Base-by-base conservation (phyloP, 1,140 invertebrate species). In the Hydropsyche tenuis region DNA sequence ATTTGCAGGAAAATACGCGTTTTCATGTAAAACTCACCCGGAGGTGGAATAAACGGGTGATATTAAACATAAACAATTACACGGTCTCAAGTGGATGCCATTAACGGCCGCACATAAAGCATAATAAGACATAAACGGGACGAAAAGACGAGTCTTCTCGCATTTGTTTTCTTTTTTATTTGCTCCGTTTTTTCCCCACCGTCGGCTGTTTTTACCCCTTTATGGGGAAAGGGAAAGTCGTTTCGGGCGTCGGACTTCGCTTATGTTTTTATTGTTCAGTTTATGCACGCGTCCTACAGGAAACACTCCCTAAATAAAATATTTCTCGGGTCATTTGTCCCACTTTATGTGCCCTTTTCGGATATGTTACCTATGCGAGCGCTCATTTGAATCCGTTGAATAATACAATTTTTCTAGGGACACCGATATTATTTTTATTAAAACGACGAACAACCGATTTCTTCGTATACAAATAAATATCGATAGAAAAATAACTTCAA, bases 371-470 rank as follows among this genome's bases (percentile, higher is more conserved):
- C 22, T 48, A 48, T 43, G 6, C 45, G 56, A 60, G 42, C 16
- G 27, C 51, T 70, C 68, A 60, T 70, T 70, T 70, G 68, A 70
- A 70, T 53, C 68, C 68, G 45, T 70, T 70, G 68, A 70, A 70
- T 70, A 70, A 70, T 56, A 70, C 68, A 70, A 45, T 56, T 56
- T 25, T 20, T 18, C 20, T 18, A 53, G 7, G 48, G 48, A 46
- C 45, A 46, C 48, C 1, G 9, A 16, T 53, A 3, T 37, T 37
- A 37, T 37, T 37, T 37, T 37, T 37, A 37, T 37, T 37, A 4
- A n/a, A n/a, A n/a, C n/a, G n/a, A n/a, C n/a, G n/a, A n/a, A n/a
- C n/a, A n/a, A n/a, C n/a, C n/a, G n/a, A n/a, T n/a, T n/a, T n/a
- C n/a, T n/a, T n/a, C n/a, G n/a, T n/a, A n/a, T n/a, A n/a, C n/a